Conservation (phyloP, 2,113 vertebrate species). For the Corynorhinus townsendii region DNA sequence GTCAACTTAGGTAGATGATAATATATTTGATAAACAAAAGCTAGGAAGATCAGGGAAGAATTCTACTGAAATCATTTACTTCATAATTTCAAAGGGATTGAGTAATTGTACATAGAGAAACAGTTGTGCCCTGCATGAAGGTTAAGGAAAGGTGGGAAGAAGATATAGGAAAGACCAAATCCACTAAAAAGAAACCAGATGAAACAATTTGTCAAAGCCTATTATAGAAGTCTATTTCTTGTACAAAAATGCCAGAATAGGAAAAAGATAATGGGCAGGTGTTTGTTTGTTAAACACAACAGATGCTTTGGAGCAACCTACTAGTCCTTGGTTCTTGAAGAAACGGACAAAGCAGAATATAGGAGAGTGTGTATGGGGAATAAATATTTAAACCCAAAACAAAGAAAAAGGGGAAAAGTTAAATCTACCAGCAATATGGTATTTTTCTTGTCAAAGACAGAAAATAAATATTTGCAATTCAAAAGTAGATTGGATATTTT, state of each 20-base stretch:
- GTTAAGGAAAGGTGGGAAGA: background rate
- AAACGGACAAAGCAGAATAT: background rate
- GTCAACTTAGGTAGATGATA: background rate
- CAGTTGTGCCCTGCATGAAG: background rate
- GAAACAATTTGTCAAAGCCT: background rate
- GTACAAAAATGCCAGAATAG: background rate
- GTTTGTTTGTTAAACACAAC: background rate
- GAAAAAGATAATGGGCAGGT: background rate
- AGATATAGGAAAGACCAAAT: background rate
- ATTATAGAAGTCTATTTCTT: background rate
- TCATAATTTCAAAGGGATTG: background rate
- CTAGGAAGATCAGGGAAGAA: background rate
- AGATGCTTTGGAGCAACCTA: background rate
- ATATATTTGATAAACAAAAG: background rate
- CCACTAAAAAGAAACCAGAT: background rate
- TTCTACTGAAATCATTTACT: background rate
- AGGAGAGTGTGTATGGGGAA: background rate
- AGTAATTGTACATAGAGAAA: background rate
- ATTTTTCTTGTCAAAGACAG: background rate
- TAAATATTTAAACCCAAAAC: background rate
- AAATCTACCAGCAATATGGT: background rate
- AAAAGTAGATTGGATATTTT: background rate
- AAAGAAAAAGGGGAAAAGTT: background rate
- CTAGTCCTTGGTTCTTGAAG: background rate
- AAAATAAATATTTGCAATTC: background rate